Percentiles rank a stretch among this genome's conserved stretches.
Conservation (phyloP, 92 coral and sea anemone species). For the Heliopora coerulea region DNA sequence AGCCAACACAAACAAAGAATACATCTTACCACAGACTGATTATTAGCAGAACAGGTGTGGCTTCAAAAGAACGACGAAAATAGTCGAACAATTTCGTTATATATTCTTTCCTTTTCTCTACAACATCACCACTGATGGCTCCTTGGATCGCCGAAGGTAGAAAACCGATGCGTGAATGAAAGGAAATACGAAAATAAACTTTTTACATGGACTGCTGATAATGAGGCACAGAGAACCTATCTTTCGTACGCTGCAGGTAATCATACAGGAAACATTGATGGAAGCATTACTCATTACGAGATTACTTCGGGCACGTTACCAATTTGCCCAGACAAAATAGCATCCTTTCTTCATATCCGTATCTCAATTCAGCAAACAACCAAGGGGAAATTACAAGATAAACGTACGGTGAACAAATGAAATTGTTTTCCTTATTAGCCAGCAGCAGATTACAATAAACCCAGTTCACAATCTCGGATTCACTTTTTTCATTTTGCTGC, state of each 20-base stretch:
- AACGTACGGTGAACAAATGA: neutral
- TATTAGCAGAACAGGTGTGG: neutral
- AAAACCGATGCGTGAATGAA: slow-evolving; percentile 30
- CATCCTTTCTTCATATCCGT: neutral
- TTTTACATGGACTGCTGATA: slow-evolving; percentile 16
- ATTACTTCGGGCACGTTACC: slow-evolving; percentile 32
- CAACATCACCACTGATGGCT: slow-evolving; percentile 25
- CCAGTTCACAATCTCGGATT: too few species aligned
- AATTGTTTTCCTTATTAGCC: neutral
- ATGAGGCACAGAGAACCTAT: neutral
- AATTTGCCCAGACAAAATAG: slow-evolving; percentile 26
- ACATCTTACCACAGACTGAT: neutral
- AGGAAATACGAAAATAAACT: slow-evolving; percentile 39
- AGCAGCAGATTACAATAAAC: too few species aligned
- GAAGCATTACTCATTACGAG: slow-evolving; percentile 8
- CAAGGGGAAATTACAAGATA: slow-evolving; percentile 22
- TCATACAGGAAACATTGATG: slow-evolving; percentile 22
- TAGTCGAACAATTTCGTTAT: neutral
- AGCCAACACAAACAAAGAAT: neutral
- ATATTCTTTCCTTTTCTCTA: neutral
- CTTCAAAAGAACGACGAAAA: neutral
- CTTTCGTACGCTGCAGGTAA: neutral
- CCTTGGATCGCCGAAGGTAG: slow-evolving; percentile 10
- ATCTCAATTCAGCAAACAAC: neutral
- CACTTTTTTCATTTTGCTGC: too few species aligned